phyloP scores from a whole-genome alignment of 2,888 invertebrate genomes.

The Oxyteleia sp. region DNA sequence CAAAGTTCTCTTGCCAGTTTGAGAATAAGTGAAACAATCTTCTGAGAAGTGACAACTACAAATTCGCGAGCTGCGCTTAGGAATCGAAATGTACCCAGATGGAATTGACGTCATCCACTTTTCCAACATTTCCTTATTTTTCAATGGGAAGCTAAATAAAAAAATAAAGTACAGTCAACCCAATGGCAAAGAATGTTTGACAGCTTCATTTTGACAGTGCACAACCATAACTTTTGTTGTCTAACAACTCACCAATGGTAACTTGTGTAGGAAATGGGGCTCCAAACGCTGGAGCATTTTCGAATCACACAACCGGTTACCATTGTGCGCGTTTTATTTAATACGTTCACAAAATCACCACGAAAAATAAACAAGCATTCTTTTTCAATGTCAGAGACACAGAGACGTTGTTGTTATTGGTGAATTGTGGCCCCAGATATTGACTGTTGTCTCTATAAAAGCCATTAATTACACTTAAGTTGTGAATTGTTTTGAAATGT shows the following conservation, averaged over 20 bases:
- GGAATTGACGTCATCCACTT: constrained; percentile 69
- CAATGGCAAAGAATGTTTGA: too few species aligned
- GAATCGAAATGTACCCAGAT: constrained; percentile 57
- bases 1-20: too few species aligned
- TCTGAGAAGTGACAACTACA: too few species aligned
- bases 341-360: background rate
- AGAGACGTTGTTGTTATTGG: too few species aligned
- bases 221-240: background rate
- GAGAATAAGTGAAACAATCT: too few species aligned
- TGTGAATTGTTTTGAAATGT: too few species aligned
- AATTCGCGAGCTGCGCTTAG: too few species aligned
- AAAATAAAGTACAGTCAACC: too few species aligned
- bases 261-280: constrained; percentile 67
- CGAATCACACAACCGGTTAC: constrained; percentile 66
- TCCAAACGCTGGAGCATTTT: constrained; percentile 71
- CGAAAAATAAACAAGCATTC: background rate
- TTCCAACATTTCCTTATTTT: constrained; percentile 52
- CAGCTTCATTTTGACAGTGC: constrained; percentile 4
- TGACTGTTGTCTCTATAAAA: too few species aligned
- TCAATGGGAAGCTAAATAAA: constrained; percentile 59
- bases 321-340: constrained; percentile 39
- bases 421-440: too few species aligned
- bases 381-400: background rate
- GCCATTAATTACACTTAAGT: too few species aligned
- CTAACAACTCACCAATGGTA: constrained; percentile 63